phyloP scores from a whole-genome alignment of 2,113 vertebrate genomes.

The Bufo gargarizans region DNA sequence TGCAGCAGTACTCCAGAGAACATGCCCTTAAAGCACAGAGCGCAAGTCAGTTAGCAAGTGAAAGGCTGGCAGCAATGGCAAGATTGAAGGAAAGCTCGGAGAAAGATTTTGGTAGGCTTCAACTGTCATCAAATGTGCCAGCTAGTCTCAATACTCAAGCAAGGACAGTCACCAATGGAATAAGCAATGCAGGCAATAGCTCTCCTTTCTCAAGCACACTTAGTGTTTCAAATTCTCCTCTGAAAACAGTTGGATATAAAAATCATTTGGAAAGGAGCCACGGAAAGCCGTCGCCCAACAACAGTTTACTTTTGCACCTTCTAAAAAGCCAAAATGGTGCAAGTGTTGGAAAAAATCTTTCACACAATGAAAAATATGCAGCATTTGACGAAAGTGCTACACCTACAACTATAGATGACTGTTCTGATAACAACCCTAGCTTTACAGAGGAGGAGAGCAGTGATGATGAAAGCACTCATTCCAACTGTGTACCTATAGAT shows the following conservation, averaged over 20 bases:
- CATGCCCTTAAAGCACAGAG: conserved; percentile 94
- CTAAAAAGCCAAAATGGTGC: conserved; percentile 93
- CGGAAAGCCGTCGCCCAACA: conserved; percentile 84
- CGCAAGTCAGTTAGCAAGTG: conserved; percentile 88
- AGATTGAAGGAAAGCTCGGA: conserved; percentile 82
- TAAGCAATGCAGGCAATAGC: conserved; percentile 73
- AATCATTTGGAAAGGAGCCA: conserved; percentile 80
- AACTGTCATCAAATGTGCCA: conserved; percentile 76
- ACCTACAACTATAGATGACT: conserved; percentile 88
- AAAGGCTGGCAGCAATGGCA: conserved; percentile 95
- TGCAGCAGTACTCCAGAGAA: conserved; percentile 97
- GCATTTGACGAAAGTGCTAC: conserved; percentile 82
- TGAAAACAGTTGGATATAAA: conserved; percentile 79
- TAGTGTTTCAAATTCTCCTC: conserved; percentile 69
- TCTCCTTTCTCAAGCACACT: conserved; percentile 74
- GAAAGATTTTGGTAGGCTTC: conserved; percentile 76
- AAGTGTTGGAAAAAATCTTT: conserved; percentile 80
- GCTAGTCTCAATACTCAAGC: conserved; percentile 82
- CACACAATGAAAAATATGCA: conserved; percentile 78
- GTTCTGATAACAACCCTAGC: conserved; percentile 88
- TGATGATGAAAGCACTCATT: conserved; percentile 93
- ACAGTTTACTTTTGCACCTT: conserved; percentile 92
- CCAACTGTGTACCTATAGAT: conserved; percentile 94
- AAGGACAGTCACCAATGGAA: conserved; percentile 76
- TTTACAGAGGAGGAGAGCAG: conserved; percentile 90